phyloP scores from a whole-genome alignment of 1,140 invertebrate species.

The Listronotus bonariensis region DNA sequence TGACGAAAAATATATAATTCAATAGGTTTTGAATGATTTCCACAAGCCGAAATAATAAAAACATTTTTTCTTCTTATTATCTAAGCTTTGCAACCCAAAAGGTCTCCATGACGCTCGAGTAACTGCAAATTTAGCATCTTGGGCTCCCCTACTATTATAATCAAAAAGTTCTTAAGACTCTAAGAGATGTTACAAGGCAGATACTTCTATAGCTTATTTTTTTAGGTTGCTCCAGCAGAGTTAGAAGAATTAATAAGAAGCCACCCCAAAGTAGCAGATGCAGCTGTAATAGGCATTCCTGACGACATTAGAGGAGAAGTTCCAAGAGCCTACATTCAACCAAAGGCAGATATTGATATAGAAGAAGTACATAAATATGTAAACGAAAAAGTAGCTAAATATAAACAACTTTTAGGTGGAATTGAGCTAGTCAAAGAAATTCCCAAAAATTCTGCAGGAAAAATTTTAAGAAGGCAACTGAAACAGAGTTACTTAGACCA shows the following conservation, averaged over 20 bases:
- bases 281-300: constrained; percentile 81
- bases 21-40: no score
- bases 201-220: no score
- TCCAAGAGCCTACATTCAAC: constrained; percentile 73
- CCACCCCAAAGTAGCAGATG: constrained; percentile 77
- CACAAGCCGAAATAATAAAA: no score
- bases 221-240: constrained; percentile 86
- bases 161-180: no score
- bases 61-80: no score
- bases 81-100: no score
- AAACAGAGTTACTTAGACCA: constrained; percentile 44
- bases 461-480: constrained; percentile 65
- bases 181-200: no score
- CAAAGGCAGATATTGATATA: constrained; percentile 62
- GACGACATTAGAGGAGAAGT: constrained; percentile 74
- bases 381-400: constrained; percentile 54
- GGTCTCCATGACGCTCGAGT: no score
- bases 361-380: constrained; percentile 60
- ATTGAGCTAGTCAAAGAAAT: constrained; percentile 62
- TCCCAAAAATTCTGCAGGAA: constrained; percentile 70
- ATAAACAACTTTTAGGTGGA: constrained; percentile 59
- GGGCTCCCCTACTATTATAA: no score
- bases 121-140: no score
- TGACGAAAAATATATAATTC: no score
- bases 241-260: constrained; percentile 80